Evolutionary conservation across 2,797 vertebrate species (phyloP).

Genomic region (Danio aesculapii): DNA sequence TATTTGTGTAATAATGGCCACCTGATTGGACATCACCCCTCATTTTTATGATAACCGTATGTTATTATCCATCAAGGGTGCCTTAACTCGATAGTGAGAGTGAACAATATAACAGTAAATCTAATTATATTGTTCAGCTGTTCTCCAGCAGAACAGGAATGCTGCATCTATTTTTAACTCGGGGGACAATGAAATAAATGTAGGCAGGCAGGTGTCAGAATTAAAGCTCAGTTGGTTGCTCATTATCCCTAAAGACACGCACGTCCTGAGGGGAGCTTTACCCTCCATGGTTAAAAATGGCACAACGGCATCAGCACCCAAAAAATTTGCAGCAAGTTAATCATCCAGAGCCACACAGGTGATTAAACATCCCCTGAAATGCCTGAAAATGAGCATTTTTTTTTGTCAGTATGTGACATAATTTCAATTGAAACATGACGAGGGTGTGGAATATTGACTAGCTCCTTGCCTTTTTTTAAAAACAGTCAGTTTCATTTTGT

Average conservation of each 20-base stretch:
- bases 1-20: neutral
- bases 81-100: neutral
- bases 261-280: conserved; percentile 40
- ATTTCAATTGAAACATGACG: too few relatives aligned
- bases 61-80: neutral
- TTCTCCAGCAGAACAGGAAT: conserved; percentile 10
- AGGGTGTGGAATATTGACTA: too few relatives aligned
- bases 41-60: neutral
- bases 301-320: conserved; percentile 19
- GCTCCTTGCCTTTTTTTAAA: too few relatives aligned
- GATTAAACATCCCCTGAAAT: neutral
- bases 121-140: conserved; percentile 16
- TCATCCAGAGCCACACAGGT: conserved; percentile 10
- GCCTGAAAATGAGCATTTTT: too few relatives aligned
- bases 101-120: neutral
- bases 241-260: conserved; percentile 48
- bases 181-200: conserved; percentile 25
- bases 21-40: neutral
- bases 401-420: too few relatives aligned
- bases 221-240: conserved; percentile 41
- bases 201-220: conserved; percentile 56
- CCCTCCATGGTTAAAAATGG: conserved; percentile 37
- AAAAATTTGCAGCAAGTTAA: conserved; percentile 31
- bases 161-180: conserved; percentile 41
- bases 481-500: too few relatives aligned